Percentiles rank a stretch among this genome's conserved stretches.
These are phyloP conservation scores for Notodonta ziczac DNA, from an alignment of 2,888 invertebrate genomes.

Conservation along the genomic window DNA sequence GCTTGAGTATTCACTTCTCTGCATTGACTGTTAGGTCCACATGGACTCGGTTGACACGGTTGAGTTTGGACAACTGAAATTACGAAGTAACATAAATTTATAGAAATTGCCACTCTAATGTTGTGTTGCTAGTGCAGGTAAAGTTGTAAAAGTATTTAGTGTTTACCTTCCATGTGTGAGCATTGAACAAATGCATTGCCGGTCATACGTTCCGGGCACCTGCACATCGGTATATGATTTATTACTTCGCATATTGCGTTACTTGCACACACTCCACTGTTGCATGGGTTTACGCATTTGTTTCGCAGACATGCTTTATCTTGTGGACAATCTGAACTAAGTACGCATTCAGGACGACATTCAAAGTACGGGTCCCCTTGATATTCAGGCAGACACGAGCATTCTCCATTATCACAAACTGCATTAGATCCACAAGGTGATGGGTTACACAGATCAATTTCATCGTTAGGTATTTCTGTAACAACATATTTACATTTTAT, in stretches of 20 bases:
- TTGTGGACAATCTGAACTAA: conserved; percentile 87
- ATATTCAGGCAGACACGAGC: conserved; percentile 86
- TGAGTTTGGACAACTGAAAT: conserved; percentile 64
- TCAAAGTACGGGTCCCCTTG: conserved; percentile 88
- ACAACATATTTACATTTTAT: conserved; percentile 21
- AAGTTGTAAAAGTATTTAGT: neutral
- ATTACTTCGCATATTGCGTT: conserved; percentile 89
- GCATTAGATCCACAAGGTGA: conserved; percentile 88
- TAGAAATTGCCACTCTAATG: neutral
- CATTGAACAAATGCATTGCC: conserved; percentile 89
- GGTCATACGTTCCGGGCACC: conserved; percentile 87
- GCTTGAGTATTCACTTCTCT: conserved; percentile 89
- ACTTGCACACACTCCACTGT: conserved; percentile 87
- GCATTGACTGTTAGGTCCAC: conserved; percentile 92
- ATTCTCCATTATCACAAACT: conserved; percentile 83
- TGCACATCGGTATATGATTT: conserved; percentile 89
- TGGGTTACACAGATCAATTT: conserved; percentile 85
- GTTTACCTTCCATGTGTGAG: conserved; percentile 69
- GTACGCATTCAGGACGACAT: conserved; percentile 89
- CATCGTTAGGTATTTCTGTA: conserved; percentile 59
- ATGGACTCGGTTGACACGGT: conserved; percentile 86
- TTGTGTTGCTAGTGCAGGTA: neutral
- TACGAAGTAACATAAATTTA: conserved; percentile 5
- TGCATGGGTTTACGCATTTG: conserved; percentile 89
- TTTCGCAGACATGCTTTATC: conserved; percentile 87